Evolutionary conservation across 2,113 vertebrate genomes (phyloP).

Genomic region (Henicopernis longicauda): DNA sequence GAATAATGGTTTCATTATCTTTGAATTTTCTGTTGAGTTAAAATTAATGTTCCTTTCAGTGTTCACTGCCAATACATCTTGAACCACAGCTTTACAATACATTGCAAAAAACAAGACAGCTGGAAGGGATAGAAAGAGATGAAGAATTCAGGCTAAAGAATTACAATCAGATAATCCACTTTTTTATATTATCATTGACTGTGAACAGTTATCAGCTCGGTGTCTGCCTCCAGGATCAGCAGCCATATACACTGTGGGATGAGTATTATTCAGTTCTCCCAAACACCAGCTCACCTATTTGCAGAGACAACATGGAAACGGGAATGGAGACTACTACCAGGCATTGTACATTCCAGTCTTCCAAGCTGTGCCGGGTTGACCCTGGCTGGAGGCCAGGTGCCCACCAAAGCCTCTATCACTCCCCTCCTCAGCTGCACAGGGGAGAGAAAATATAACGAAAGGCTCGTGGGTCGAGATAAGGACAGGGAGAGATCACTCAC

Average conservation of each 20-base stretch:
- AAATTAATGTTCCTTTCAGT: background rate
- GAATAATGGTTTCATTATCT: background rate
- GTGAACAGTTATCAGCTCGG: background rate
- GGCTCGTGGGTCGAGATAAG: too few species aligned
- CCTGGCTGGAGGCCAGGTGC: background rate
- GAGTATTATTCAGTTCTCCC: background rate
- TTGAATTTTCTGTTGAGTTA: conserved; percentile 3
- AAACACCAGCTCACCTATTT: background rate
- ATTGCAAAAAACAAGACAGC: background rate
- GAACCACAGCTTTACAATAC: background rate
- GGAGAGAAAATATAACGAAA: too few species aligned
- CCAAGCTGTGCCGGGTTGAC: background rate
- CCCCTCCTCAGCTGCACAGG: background rate
- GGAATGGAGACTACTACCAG: background rate
- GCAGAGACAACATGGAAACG: background rate
- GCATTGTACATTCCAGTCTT: background rate
- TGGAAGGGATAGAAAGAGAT: background rate
- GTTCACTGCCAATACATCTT: background rate
- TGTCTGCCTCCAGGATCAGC: background rate
- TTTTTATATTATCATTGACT: background rate
- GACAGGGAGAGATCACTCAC: too few species aligned
- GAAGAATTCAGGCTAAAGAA: background rate
- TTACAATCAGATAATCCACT: background rate
- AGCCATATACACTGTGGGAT: background rate
- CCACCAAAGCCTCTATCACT: background rate